phyloP scores from a whole-genome alignment of 1,140 invertebrate species.

The Procambarus clarkii region DNA sequence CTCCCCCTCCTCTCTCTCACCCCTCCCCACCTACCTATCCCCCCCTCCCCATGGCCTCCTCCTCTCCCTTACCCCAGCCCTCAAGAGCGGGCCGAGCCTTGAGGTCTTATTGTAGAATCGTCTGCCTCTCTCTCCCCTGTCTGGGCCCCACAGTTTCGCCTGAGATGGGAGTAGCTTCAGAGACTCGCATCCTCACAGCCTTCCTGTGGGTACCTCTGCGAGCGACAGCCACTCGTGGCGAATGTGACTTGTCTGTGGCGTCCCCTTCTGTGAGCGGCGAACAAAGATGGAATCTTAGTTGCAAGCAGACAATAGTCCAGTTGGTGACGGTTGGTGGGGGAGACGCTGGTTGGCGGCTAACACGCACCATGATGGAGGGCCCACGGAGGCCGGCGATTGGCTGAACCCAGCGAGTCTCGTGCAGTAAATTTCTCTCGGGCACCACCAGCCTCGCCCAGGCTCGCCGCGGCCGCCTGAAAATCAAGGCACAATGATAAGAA shows the following conservation, averaged over 20 bases:
- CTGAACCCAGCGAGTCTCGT: slow-evolving; percentile 25
- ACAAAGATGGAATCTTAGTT: not conserved
- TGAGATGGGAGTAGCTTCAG: not conserved
- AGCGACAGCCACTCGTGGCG: not conserved
- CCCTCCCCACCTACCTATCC: not conserved
- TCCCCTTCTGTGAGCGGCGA: not conserved
- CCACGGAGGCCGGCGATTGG: slow-evolving; percentile 48
- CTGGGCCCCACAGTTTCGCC: slow-evolving; percentile 22
- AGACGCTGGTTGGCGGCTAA: slow-evolving; percentile 47
- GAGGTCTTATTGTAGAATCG: slow-evolving; percentile 67
- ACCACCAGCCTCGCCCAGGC: not conserved
- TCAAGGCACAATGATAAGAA: slow-evolving; percentile 64
- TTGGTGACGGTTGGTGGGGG: slow-evolving; percentile 54
- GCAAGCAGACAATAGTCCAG: slow-evolving; percentile 44
- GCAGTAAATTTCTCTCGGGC: slow-evolving; percentile 61
- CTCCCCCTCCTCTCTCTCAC: not conserved
- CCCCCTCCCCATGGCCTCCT: not conserved
- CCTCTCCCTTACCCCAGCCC: not conserved
- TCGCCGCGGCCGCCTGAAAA: slow-evolving; percentile 38
- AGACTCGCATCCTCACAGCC: slow-evolving; percentile 1
- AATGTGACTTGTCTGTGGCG: not conserved
- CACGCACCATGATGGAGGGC: slow-evolving; percentile 60
- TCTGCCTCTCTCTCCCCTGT: slow-evolving; percentile 33
- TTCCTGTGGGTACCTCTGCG: not conserved
- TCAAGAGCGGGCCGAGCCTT: slow-evolving; percentile 21